A percentile compares a stretch with the other conserved stretches of the same genome.
Conservation (phyloP, 2,113 vertebrate species). For the Eptatretus burgeri region DNA sequence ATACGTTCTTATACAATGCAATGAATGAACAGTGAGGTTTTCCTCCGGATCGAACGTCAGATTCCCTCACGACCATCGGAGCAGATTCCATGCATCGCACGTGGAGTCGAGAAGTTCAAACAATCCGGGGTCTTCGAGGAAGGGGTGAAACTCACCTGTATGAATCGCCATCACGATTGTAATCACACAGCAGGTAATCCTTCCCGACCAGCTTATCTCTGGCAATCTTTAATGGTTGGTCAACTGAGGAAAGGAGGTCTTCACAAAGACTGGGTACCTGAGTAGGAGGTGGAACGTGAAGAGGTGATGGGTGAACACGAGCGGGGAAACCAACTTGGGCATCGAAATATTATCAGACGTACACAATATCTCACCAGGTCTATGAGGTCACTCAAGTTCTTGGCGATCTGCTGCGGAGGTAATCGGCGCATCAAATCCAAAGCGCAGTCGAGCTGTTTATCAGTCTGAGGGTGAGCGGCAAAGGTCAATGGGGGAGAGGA, state of each 20-base stretch:
- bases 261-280: constrained; percentile 83
- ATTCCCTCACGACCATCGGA: too few species aligned
- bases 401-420: constrained; percentile 97
- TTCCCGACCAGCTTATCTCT: constrained; percentile 83
- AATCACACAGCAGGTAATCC: constrained; percentile 91
- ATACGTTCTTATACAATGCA: too few species aligned
- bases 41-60: too few species aligned
- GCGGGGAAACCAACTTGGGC: neutral
- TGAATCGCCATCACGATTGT: constrained; percentile 92
- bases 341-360: neutral
- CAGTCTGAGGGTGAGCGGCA: constrained; percentile 26
- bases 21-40: too few species aligned
- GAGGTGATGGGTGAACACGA: neutral
- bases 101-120: neutral
- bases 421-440: constrained; percentile 98
- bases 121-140: neutral
- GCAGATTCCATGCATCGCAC: too few species aligned
- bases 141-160: constrained; percentile 32
- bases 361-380: constrained; percentile 39
- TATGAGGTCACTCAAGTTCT: constrained; percentile 98
- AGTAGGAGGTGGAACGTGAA: neutral
- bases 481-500: neutral
- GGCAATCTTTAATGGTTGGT: constrained; percentile 92
- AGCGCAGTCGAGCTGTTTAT: constrained; percentile 95
- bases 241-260: constrained; percentile 91